A percentile compares a stretch with the other conserved stretches of the same genome.
phyloP scores from a whole-genome alignment of 2,113 vertebrate species.

The Camelus dromedarius region DNA sequence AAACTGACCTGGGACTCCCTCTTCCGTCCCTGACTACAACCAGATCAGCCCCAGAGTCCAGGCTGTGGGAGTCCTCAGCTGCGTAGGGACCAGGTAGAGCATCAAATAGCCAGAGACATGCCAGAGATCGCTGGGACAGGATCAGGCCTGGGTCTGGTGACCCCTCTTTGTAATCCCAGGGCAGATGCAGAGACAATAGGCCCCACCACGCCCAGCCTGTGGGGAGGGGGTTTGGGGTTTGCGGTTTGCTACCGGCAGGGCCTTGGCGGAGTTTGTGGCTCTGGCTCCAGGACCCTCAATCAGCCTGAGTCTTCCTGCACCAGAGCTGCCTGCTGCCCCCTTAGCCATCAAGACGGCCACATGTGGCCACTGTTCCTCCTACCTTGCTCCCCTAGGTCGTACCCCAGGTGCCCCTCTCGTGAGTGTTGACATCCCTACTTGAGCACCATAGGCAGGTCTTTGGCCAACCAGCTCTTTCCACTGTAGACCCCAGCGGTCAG shows the following conservation, averaged over 20 bases:
- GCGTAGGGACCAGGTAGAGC: neutral
- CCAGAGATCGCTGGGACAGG: neutral
- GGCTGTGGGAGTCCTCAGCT: neutral
- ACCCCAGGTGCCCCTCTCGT: neutral
- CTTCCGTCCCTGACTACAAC: neutral
- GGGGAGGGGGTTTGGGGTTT: neutral
- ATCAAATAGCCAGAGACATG: neutral
- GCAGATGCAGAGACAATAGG: neutral
- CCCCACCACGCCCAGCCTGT: neutral
- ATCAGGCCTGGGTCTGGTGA: neutral
- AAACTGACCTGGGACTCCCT: neutral
- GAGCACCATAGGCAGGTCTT: neutral
- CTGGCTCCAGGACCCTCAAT: neutral
- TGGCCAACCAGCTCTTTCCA: neutral
- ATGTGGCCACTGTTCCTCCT: fast-evolving
- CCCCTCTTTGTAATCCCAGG: neutral
- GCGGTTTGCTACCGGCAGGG: neutral
- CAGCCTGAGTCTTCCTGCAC: neutral
- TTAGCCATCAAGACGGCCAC: neutral
- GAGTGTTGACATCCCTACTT: too few relatives aligned
- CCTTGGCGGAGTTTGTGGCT: neutral
- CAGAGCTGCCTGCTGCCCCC: neutral
- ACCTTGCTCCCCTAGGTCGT: neutral
- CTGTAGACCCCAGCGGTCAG: too few relatives aligned
- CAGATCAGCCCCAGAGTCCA: neutral